Evolutionary conservation across 2,113 vertebrate genomes (phyloP).

Genomic region (Psephotus haematonotus): DNA sequence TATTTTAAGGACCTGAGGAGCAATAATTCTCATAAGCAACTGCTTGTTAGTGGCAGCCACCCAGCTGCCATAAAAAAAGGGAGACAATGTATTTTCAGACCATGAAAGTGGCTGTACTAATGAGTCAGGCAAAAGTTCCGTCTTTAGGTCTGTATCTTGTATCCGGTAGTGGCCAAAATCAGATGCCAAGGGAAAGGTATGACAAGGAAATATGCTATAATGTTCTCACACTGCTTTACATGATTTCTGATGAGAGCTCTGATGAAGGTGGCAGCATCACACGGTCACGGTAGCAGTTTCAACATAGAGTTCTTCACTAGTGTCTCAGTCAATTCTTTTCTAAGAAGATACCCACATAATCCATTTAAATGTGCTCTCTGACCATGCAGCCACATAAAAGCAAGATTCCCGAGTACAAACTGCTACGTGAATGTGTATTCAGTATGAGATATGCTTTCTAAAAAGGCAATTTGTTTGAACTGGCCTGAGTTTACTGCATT

Average conservation of each 20-base stretch:
- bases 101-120: background rate
- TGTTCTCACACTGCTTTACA: background rate
- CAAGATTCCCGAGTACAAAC: background rate
- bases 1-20: conserved; percentile 42
- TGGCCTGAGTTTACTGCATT: background rate
- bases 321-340: background rate
- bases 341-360: background rate
- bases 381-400: background rate
- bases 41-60: conserved; percentile 53
- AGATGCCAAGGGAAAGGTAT: background rate
- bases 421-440: background rate
- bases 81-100: conserved; percentile 1
- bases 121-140: background rate
- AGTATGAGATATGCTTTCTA: background rate
- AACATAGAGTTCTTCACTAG: background rate
- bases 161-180: background rate
- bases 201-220: background rate
- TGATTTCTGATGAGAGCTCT: background rate
- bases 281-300: background rate
- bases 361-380: background rate
- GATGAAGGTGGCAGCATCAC: background rate
- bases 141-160: background rate
- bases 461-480: conserved; percentile 24
- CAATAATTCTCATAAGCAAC: conserved; percentile 45
- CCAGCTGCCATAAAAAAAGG: background rate